Percentiles rank a stretch among this genome's conserved stretches.
Evolutionary conservation across 2,888 invertebrate genomes (phyloP).

Genomic region (Dexiosoma caninum): DNA sequence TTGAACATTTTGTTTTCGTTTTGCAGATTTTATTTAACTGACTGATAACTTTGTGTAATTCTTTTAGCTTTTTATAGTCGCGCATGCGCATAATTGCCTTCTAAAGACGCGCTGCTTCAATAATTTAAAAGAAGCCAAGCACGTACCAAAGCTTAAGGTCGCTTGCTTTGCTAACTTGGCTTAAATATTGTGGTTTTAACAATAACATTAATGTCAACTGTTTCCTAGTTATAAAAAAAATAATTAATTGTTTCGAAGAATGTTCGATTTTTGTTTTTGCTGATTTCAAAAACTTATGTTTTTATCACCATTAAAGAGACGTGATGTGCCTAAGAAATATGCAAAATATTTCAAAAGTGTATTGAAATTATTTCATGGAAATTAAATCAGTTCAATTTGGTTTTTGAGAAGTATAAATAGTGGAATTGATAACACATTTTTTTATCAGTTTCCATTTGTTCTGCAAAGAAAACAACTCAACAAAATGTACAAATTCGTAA

Average conservation of each 20-base stretch:
- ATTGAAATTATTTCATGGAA: not conserved
- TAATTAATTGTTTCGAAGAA: not conserved
- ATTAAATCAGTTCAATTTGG: not conserved
- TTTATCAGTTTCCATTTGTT: conserved; percentile 51
- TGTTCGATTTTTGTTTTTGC: conserved; percentile 11
- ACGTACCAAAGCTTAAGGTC: conserved; percentile 44
- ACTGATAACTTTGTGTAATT: conserved; percentile 35
- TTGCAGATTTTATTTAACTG: conserved; percentile 56
- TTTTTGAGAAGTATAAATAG: conserved; percentile 32
- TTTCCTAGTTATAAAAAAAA: not conserved
- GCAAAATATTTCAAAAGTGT: not conserved
- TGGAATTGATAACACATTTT: not conserved
- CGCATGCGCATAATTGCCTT: not conserved
- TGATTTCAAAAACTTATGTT: not conserved
- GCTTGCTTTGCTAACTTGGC: conserved; percentile 25
- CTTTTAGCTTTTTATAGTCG: conserved; percentile 45
- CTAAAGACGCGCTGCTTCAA: too few species aligned
- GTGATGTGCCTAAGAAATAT: conserved; percentile 26
- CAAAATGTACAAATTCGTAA: conserved; percentile 67
- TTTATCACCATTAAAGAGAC: not conserved
- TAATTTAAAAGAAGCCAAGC: conserved; percentile 21
- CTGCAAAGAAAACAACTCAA: conserved; percentile 14
- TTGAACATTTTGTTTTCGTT: conserved; percentile 72
- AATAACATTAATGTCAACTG: conserved; percentile 1
- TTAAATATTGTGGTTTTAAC: not conserved